A percentile compares a stretch with the other conserved stretches of the same genome.
Conservation (phyloP, 2,888 invertebrate genomes). For the Pasiphila rectangulata region DNA sequence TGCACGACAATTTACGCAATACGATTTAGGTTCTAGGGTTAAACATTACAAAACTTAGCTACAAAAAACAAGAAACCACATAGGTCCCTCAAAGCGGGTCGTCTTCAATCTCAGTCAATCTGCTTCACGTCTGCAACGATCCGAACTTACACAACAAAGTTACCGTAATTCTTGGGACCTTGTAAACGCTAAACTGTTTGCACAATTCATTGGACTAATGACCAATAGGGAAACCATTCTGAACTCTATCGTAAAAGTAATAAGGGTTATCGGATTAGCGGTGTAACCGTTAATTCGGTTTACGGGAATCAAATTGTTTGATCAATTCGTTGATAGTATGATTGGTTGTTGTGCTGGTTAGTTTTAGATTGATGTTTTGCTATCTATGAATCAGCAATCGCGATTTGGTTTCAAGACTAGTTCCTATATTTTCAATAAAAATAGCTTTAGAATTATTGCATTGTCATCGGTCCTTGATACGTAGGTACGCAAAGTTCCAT, state of each 20-base stretch:
- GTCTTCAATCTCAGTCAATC: conserved; percentile 20
- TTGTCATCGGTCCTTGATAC: too few relatives aligned
- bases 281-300: conserved; percentile 28
- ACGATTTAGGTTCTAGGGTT: neutral
- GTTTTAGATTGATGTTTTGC: conserved; percentile 18
- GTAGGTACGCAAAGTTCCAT: too few relatives aligned
- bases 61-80: neutral
- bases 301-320: conserved; percentile 32
- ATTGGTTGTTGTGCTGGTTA: conserved; percentile 18
- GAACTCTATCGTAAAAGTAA: conserved; percentile 7
- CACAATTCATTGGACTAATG: conserved; percentile 30
- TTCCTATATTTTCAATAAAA: too few relatives aligned
- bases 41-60: neutral
- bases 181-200: conserved; percentile 34
- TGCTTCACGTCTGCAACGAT: conserved; percentile 23
- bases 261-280: conserved; percentile 12
- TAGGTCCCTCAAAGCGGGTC: neutral
- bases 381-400: conserved; percentile 5
- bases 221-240: conserved; percentile 20
- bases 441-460: too few relatives aligned
- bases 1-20: too few relatives aligned
- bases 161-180: conserved; percentile 26
- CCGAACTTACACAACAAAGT: conserved; percentile 24
- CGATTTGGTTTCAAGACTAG: neutral
- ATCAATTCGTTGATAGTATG: conserved; percentile 31